These are phyloP conservation scores for Oegoconia quadripuncta DNA, from an alignment of 2,888 invertebrate species.

Conservation along the genomic window DNA sequence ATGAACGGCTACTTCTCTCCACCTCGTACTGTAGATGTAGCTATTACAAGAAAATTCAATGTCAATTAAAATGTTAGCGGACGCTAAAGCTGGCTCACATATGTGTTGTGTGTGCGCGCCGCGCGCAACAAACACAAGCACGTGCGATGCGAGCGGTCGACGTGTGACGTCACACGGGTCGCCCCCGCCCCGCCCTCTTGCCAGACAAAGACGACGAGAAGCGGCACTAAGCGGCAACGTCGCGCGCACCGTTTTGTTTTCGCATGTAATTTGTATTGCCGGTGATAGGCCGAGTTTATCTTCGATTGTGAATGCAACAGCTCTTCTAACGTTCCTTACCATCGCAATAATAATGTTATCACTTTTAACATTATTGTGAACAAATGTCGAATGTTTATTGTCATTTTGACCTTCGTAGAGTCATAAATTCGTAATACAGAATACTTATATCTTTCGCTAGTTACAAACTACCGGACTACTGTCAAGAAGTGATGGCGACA, in stretches of 20 bases:
- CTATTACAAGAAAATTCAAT: conserved; percentile 37
- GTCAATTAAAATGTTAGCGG: conserved; percentile 43
- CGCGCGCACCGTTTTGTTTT: conserved; percentile 70
- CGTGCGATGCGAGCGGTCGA: conserved; percentile 57
- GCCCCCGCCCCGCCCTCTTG: conserved; percentile 57
- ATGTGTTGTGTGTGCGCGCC: conserved; percentile 55
- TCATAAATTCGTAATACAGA: background rate
- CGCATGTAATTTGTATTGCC: conserved; percentile 59
- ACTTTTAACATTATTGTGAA: conserved; percentile 34
- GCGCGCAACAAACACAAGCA: conserved; percentile 74
- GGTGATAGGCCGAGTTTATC: conserved; percentile 71
- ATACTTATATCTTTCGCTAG: no score
- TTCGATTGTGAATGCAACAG: conserved; percentile 71
- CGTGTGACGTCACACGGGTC: conserved; percentile 63
- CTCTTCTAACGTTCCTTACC: conserved; percentile 56
- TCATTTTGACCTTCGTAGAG: conserved; percentile 45
- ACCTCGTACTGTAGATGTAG: conserved; percentile 6
- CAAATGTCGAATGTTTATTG: conserved; percentile 45
- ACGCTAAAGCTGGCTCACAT: conserved; percentile 33
- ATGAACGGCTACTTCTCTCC: conserved; percentile 5
- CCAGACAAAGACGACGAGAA: conserved; percentile 43
- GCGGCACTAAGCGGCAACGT: conserved; percentile 56
- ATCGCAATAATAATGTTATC: conserved; percentile 51
- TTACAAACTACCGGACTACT: no score
- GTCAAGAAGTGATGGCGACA: no score